A percentile compares a stretch with the other conserved stretches of the same genome.
Evolutionary conservation across 2,888 invertebrate species (phyloP).

Genomic region (Lochmaea crataegi): DNA sequence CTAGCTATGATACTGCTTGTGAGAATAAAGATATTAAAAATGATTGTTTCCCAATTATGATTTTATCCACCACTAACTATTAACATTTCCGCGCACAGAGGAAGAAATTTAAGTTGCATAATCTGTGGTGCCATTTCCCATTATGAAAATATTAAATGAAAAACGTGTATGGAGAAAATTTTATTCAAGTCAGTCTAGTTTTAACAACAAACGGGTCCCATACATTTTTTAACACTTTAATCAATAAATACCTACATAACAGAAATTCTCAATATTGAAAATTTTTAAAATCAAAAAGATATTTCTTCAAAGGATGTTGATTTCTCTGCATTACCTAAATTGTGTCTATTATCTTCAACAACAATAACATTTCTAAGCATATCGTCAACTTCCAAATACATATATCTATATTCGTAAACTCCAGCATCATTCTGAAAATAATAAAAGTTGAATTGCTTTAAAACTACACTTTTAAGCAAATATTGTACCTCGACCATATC

Average conservation of each 20-base stretch:
- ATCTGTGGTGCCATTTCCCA: too few relatives aligned
- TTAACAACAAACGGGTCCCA: neutral
- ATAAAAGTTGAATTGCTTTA: too few relatives aligned
- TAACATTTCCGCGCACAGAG: too few relatives aligned
- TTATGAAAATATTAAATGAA: too few relatives aligned
- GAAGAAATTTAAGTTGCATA: too few relatives aligned
- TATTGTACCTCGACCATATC: slow-evolving; percentile 82
- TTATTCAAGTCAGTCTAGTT: neutral
- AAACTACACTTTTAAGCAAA: neutral
- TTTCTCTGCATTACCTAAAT: slow-evolving; percentile 53
- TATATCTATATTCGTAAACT: slow-evolving; percentile 83
- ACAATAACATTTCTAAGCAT: slow-evolving; percentile 80
- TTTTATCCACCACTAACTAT: too few relatives aligned
- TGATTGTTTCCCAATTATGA: too few relatives aligned
- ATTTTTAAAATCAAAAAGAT: slow-evolving; percentile 29
- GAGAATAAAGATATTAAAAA: too few relatives aligned
- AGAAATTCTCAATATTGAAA: neutral
- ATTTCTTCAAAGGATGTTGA: slow-evolving; percentile 39
- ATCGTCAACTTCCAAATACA: slow-evolving; percentile 86
- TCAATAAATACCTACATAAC: too few relatives aligned
- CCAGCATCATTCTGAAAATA: slow-evolving; percentile 78
- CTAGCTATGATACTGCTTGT: too few relatives aligned
- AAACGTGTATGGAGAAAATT: neutral
- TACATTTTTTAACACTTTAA: too few relatives aligned
- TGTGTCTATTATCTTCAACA: slow-evolving; percentile 82